phyloP scores from a whole-genome alignment of 2,797 vertebrate species.

The Nothura maculosa region DNA sequence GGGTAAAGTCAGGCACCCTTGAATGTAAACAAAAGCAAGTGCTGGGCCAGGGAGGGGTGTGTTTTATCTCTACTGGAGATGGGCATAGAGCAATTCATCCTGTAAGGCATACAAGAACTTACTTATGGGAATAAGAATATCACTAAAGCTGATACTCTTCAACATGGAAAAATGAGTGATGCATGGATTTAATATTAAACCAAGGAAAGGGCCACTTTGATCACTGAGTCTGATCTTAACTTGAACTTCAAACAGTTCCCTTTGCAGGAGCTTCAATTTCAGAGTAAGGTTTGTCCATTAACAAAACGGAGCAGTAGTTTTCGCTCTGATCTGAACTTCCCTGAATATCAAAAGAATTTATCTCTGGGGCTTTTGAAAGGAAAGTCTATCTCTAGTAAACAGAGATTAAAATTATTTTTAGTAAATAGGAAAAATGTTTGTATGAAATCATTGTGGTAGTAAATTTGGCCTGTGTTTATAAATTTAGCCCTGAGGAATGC shows the following conservation, averaged over 20 bases:
- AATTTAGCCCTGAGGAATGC: neutral
- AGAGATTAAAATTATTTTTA: constrained; percentile 18
- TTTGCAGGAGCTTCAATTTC: neutral
- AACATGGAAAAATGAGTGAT: neutral
- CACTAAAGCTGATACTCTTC: constrained; percentile 19
- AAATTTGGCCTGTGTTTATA: neutral
- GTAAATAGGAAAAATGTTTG: neutral
- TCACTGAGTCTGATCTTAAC: constrained; percentile 46
- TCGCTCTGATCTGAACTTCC: constrained; percentile 28
- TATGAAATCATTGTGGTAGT: neutral
- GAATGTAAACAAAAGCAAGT: constrained; percentile 55
- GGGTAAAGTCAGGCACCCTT: constrained; percentile 5
- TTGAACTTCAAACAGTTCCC: constrained; percentile 58
- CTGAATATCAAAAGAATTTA: constrained; percentile 44
- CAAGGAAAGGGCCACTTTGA: constrained; percentile 56
- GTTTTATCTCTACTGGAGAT: constrained; percentile 48
- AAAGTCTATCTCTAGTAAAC: neutral
- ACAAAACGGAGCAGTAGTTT: constrained; percentile 34
- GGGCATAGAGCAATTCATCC: neutral
- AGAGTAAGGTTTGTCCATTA: constrained; percentile 36
- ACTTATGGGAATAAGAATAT: constrained; percentile 18
- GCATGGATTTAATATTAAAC: constrained; percentile 59
- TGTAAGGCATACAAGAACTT: constrained; percentile 40
- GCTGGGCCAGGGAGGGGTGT: neutral
- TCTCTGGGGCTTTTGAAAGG: neutral